A percentile compares a stretch with the other conserved stretches of the same genome.
phyloP scores from a whole-genome alignment of 2,797 vertebrate genomes.

The Meriones psammophilus region DNA sequence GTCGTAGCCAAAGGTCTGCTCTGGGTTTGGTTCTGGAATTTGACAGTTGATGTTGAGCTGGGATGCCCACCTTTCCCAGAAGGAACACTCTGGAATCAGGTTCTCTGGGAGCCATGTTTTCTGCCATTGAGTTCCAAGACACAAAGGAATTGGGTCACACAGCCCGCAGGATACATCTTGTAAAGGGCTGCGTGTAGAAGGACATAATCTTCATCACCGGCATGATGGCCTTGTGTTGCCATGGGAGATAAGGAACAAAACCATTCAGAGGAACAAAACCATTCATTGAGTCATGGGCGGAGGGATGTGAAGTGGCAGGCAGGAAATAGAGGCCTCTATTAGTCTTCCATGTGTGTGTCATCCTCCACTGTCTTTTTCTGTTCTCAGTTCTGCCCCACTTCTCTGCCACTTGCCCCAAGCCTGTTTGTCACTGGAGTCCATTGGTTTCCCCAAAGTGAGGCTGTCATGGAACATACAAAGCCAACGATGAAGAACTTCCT shows the following conservation, averaged over 20 bases:
- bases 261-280: background rate
- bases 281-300: background rate
- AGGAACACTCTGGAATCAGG: background rate
- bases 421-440: background rate
- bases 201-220: background rate
- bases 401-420: background rate
- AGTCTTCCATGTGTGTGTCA: background rate
- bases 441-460: background rate
- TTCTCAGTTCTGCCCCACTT: background rate
- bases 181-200: background rate
- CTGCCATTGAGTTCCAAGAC: background rate
- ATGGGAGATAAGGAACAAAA: slow-evolving; percentile 4
- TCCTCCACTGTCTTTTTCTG: background rate
- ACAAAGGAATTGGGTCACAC: background rate
- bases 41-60: background rate
- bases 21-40: background rate
- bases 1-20: background rate
- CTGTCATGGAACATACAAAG: background rate
- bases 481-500: background rate
- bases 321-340: background rate
- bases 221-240: background rate
- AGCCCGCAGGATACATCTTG: background rate
- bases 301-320: background rate
- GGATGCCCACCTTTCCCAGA: accelerated
- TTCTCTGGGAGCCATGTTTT: background rate